A percentile compares a stretch with the other conserved stretches of the same genome.
Conservation (phyloP, 2,113 vertebrate genomes). For the Chamaea fasciata region DNA sequence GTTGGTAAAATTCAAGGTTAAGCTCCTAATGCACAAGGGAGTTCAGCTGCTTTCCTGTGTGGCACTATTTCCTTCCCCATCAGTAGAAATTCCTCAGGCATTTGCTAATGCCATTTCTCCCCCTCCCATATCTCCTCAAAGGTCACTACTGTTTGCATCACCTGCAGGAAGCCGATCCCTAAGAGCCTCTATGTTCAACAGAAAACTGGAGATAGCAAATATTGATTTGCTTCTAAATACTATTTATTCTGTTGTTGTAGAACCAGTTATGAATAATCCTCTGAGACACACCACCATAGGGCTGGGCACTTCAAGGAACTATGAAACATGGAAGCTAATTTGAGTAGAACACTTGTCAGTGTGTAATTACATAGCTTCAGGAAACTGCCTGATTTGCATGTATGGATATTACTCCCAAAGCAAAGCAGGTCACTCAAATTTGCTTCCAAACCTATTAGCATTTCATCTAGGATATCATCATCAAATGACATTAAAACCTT, state of each 20-base stretch:
- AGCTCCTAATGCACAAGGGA: not conserved
- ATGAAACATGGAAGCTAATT: not conserved
- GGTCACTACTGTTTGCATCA: not conserved
- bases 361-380: not conserved
- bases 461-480: constrained; percentile 17
- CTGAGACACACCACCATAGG: not conserved
- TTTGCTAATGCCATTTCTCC: not conserved
- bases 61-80: not conserved
- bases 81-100: not conserved
- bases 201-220: not conserved
- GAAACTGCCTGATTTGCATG: constrained; percentile 33
- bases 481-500: not conserved
- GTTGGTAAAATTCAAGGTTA: not conserved
- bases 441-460: constrained; percentile 6
- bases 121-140: not conserved
- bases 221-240: constrained; percentile 37
- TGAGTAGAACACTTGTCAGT: not conserved
- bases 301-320: constrained; percentile 11
- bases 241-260: constrained; percentile 23
- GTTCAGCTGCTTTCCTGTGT: not conserved
- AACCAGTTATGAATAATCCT: constrained; percentile 24
- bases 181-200: not conserved
- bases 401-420: not conserved
- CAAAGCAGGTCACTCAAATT: constrained; percentile 19
- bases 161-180: not conserved